Base-by-base conservation (phyloP, 2,888 invertebrate species). In the Lasioglossum lativentre region DNA sequence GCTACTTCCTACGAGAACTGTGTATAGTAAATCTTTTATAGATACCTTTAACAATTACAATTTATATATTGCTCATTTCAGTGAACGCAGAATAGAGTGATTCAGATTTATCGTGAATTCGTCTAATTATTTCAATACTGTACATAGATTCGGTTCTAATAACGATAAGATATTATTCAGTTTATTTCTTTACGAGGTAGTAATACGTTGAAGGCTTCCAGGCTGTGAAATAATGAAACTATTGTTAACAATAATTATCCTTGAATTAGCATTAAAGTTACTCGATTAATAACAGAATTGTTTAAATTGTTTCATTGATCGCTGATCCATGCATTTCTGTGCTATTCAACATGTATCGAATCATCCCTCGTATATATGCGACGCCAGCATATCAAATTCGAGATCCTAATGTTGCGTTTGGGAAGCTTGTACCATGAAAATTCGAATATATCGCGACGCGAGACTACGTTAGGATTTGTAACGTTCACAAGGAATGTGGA, bases 211-310 rank as follows among this genome's bases (percentile, higher is more conserved):
- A 88, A 89, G 78, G 90, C 86, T 91, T 90, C 86, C 88, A 91
- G 91, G 91, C 91, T 91, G 91, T 91, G 91, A 90, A 87, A 90
- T 89, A 86, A 88, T 76, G 74, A 89, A 89, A 86, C 89, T 89
- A 86, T 83, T 86, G 81, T 88, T 90, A 86, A 88, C 84, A 82
- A 78, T 91, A 86, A 85, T 88, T 86, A 82, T 75, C 73, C 78
- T 85, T 82, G 83, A 59, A 84, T 79, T 89, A 83, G 73, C 78
- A 86, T 81, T 87, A 85, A 89, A 83, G 75, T 87, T 78, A 83
- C 42, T 38, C 63, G 56, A 66, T 59, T 82, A 80, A 86, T 63
- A 63, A 83, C 45, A 68, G 45, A 82, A 77, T 63, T 73, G n/a
- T 45, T 80, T 77, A 73, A 23, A 83, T 83, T 87, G 59, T 89